phyloP scores from a whole-genome alignment of 2,113 vertebrate genomes.

The Cichladusa arquata region DNA sequence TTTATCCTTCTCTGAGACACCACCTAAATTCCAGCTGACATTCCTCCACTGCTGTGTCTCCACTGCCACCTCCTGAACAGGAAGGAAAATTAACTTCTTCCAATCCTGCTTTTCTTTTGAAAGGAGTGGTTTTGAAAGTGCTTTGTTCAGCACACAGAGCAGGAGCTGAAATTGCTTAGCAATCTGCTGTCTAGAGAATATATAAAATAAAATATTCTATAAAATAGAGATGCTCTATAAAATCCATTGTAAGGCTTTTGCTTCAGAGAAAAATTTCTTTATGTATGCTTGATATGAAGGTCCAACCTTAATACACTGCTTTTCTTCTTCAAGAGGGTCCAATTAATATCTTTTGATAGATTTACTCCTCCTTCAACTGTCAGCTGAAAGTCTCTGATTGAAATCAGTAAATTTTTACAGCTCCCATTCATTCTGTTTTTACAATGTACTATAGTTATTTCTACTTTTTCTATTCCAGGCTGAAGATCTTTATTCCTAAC shows the following conservation, averaged over 20 bases:
- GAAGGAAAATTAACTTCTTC: background rate
- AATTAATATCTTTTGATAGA: background rate
- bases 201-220: background rate
- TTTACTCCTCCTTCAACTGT: background rate
- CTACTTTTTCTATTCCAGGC: background rate
- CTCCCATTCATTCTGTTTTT: background rate
- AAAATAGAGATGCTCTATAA: background rate
- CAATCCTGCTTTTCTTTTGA: background rate
- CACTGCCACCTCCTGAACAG: constrained; percentile 63
- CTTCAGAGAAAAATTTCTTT: background rate
- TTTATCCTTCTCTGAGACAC: background rate
- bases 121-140: background rate
- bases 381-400: background rate
- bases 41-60: background rate
- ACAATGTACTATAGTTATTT: background rate
- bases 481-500: background rate
- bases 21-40: background rate
- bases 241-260: background rate
- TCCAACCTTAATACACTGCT: background rate
- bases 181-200: background rate
- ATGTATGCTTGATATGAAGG: background rate
- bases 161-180: background rate
- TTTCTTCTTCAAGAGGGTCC: background rate
- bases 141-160: background rate
- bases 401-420: background rate